Evolutionary conservation across 2,888 invertebrate species (phyloP).

Genomic region (Diarsia dahlii): DNA sequence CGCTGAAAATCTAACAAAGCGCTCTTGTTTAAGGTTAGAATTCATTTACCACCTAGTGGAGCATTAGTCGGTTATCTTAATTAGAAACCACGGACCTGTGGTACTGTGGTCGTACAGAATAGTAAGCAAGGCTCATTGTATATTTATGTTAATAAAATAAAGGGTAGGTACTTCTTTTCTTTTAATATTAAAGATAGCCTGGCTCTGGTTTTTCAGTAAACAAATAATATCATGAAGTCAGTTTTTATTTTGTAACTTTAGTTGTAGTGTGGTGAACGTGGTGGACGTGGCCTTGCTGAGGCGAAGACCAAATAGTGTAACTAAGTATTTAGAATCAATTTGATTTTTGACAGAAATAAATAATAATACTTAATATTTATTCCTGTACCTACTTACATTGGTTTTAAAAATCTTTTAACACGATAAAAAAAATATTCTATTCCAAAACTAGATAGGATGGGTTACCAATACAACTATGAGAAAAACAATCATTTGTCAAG

Average conservation of each 20-base stretch:
- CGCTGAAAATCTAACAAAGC: background rate
- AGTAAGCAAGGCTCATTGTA: slow-evolving; percentile 17
- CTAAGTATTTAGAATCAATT: no score
- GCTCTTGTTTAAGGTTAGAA: background rate
- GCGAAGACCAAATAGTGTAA: no score
- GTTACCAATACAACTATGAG: no score
- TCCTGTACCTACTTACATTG: background rate
- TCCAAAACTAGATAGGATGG: no score
- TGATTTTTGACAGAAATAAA: no score
- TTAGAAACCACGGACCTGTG: slow-evolving; percentile 28
- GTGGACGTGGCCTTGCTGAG: no score
- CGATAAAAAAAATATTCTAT: no score
- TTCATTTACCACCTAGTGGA: background rate
- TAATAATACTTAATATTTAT: background rate
- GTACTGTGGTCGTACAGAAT: slow-evolving; percentile 19
- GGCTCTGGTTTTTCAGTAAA: background rate
- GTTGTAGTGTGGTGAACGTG: background rate
- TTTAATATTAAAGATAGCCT: slow-evolving; percentile 21
- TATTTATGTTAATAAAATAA: slow-evolving; percentile 24
- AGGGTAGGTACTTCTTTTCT: slow-evolving; percentile 11
- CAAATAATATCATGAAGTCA: background rate
- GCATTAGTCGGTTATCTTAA: slow-evolving; percentile 39
- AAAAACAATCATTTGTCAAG: no score
- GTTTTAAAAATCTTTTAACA: no score
- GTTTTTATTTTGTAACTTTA: background rate